These are phyloP conservation scores for Holothuria leucospilota DNA, from an alignment of 53 echinoderm and acorn worm species.

Conservation along the genomic window DNA sequence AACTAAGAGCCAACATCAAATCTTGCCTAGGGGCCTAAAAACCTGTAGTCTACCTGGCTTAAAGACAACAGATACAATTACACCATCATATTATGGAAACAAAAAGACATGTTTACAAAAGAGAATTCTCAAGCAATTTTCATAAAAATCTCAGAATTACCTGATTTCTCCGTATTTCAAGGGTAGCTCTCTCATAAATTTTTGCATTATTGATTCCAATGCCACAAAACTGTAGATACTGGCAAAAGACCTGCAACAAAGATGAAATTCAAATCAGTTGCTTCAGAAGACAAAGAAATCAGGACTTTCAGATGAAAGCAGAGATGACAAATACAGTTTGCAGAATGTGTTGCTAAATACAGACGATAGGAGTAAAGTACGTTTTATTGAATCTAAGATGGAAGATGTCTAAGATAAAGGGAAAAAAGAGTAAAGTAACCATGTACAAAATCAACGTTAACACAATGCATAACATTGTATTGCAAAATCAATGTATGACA, in stretches of 20 bases:
- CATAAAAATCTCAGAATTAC: constrained; percentile 51
- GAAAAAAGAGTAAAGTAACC: no score
- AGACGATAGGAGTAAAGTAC: no score
- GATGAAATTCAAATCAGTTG: constrained; percentile 1
- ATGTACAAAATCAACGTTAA: no score
- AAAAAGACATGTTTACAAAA: neutral
- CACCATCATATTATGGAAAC: no score
- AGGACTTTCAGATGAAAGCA: neutral
- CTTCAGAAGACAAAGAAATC: neutral
- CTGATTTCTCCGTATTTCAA: constrained; percentile 98
- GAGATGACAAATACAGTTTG: neutral
- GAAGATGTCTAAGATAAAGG: no score
- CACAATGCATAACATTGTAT: no score
- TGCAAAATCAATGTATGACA: no score
- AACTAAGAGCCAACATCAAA: no score
- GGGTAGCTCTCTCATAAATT: constrained; percentile 88
- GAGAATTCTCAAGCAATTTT: neutral
- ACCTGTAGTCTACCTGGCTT: no score
- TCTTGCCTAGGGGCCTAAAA: no score
- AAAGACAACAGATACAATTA: no score
- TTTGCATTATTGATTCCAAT: constrained; percentile 98
- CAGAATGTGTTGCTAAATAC: neutral
- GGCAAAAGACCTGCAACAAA: constrained; percentile 83
- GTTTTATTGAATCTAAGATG: no score
- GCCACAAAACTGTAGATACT: constrained; percentile 98